Base-by-base conservation (phyloP, 2,113 vertebrate genomes). In the Rhynchomys soricoides region DNA sequence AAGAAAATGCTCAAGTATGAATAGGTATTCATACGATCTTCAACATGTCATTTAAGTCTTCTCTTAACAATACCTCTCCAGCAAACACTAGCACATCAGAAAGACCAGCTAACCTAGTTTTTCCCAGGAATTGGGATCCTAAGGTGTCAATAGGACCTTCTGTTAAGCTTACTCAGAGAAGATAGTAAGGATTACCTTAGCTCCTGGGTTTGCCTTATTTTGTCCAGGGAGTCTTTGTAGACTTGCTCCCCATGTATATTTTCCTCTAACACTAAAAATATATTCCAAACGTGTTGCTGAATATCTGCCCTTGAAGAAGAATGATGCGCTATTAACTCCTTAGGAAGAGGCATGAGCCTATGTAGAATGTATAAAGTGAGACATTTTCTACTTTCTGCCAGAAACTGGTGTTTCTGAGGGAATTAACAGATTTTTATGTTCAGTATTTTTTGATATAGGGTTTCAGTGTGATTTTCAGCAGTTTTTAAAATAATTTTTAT, bases 371-470 rank as follows among this genome's bases (percentile, higher is more conserved):
- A 75, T 59, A 40, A 79, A 55, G 59, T 74, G 40, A 82, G 29
- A 62, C 7, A 57, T 62, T 59, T 55, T 90, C n/a, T 93, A 29
- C 55, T 43, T n/a, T n/a, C n/a, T n/a, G n/a, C n/a, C n/a, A n/a
- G n/a, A n/a, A n/a, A 73, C 37, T 79, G 2, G 0, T 45, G 73
- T 91, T 93, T 89, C 95, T 92, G 43, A 89, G 34, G 70, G n/a
- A n/a, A 90, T 31, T 92, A n/a, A 95, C 17, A 81, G 75, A 92
- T 71, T 64, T 90, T 64, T 90, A 94, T 78, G 86, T 90, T 89
- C 52, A 86, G 68, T 26, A 48, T 3, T 17, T 73, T 71, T 71
- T 66, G 64, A 29, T 26, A 66, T 24, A 31, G 29, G 29, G n/a
- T 21, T 73, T 73, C 19, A 4, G 7, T 40, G 34, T n/a, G 37